Evolutionary conservation across 1,140 invertebrate species (phyloP).

Genomic region (Drosophila nebulosa): DNA sequence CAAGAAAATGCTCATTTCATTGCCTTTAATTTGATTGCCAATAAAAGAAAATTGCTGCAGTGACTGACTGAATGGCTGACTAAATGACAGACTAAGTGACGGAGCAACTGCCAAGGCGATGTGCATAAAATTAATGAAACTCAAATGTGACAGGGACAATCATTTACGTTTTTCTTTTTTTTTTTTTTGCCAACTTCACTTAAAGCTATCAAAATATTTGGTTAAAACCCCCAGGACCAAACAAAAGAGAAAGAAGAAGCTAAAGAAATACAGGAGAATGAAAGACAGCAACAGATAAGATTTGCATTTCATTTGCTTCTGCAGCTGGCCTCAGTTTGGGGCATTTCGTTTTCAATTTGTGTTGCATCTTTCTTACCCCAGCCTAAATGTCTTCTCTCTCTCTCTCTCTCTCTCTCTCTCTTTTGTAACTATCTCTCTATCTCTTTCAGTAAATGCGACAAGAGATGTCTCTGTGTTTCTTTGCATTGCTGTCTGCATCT

Average conservation of each 20-base stretch:
- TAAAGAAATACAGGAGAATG: neutral
- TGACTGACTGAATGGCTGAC: slow-evolving; percentile 10
- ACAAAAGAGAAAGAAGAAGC: slow-evolving; percentile 1
- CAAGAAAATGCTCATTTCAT: neutral
- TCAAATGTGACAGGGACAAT: slow-evolving; percentile 32
- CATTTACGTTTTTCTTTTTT: slow-evolving; percentile 13
- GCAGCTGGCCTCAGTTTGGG: slow-evolving; percentile 40
- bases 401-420: neutral
- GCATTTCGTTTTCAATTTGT: slow-evolving; percentile 71
- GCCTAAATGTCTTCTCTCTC: slow-evolving; percentile 32
- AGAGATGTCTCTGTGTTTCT: slow-evolving; percentile 27
- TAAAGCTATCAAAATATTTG: slow-evolving; percentile 70
- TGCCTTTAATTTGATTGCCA: slow-evolving; percentile 11
- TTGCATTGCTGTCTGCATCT: slow-evolving; percentile 14
- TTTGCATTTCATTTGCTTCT: slow-evolving; percentile 34
- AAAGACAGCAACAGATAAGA: slow-evolving; percentile 29
- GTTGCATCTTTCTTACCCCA: slow-evolving; percentile 44
- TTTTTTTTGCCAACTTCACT: slow-evolving; percentile 14
- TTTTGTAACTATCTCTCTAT: slow-evolving; percentile 7
- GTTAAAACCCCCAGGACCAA: slow-evolving; percentile 33
- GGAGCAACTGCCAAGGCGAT: slow-evolving; percentile 13
- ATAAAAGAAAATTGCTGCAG: slow-evolving; percentile 10
- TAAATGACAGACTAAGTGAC: slow-evolving; percentile 9
- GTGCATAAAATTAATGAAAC: slow-evolving; percentile 60
- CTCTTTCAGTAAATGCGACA: slow-evolving; percentile 56